Base-by-base conservation (phyloP, 2,113 vertebrate species). In the Abramis brama region DNA sequence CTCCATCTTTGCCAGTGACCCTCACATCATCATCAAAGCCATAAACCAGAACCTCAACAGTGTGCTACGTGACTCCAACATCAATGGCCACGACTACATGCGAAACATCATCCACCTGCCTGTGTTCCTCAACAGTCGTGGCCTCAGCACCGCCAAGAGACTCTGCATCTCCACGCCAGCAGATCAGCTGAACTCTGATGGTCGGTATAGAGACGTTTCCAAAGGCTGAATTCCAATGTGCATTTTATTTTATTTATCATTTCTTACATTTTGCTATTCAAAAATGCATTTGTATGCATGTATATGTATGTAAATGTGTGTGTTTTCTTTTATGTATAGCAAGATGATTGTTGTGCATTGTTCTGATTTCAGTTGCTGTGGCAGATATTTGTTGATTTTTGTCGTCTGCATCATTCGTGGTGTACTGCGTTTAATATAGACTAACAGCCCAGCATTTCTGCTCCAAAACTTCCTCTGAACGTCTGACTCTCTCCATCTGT, bases 41-140 rank as follows among this genome's bases (percentile, higher is more conserved):
- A 98, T 99, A 91, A 99, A 99, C 93, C 98, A 99, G 94, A 99
- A 99, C 93, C 97, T 99, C 82, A 99, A 97, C 90, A 99, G 97
- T 3, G 98, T 99, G 86, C 95, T 99, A 1, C 96, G 97, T 27
- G 98, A 99, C 90, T 99, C 98, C 27, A 99, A 99, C 92, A 99
- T 99, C 91, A 99, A 99, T 2, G 98, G 98, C 3, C 98, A 99
- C 0, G 98, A 99, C 94, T 99, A 99, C 88, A 99, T 99, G 98
- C 93, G 97, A 78, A 99, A 99, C 89, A 99, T 99, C 12, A 98
- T 99, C 57, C 97, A 99, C 85, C 93, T 99, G 90, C 98, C 98
- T 0, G 97, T 99, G 1, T 99, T 99, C 88, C 97, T 99, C n/a
- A 99, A 99, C 86, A 99, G 98, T 92, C 95, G 97, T 21, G 97